A percentile compares a stretch with the other conserved stretches of the same genome.
Conservation (phyloP, 1,140 invertebrate species). For the Berghia stephanieae region DNA sequence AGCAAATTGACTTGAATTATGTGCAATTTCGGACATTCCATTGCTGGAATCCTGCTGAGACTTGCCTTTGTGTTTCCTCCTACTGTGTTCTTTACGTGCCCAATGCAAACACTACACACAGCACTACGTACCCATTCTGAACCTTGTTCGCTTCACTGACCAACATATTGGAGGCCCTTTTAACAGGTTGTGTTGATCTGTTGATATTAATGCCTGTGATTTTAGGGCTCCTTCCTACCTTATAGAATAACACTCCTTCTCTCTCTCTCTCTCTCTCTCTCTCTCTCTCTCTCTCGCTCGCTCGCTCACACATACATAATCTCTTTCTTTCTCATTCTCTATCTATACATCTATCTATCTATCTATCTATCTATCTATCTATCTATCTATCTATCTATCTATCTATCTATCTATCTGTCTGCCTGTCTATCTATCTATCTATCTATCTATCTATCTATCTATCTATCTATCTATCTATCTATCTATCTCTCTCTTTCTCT, state of each 20-base stretch:
- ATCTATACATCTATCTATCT: constrained; percentile 14
- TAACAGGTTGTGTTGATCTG: too few relatives aligned
- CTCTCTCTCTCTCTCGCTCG: neutral
- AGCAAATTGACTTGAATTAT: too few relatives aligned
- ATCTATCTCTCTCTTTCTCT: neutral
- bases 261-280: neutral
- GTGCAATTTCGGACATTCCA: too few relatives aligned
- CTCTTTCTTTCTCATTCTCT: neutral
- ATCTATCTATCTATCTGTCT: neutral
- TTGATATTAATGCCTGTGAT: too few relatives aligned
- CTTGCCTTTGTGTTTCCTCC: too few relatives aligned
- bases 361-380: constrained; percentile 15
- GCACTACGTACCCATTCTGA: too few relatives aligned
- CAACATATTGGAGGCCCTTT: too few relatives aligned
- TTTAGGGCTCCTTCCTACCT: too few relatives aligned
- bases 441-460: neutral
- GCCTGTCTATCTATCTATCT: constrained; percentile 11
- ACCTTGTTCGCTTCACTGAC: too few relatives aligned
- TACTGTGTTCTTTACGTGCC: too few relatives aligned
- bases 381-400: constrained; percentile 14
- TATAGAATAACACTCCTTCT: neutral
- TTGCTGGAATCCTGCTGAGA: too few relatives aligned
- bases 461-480: constrained; percentile 11
- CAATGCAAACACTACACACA: too few relatives aligned
- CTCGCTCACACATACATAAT: neutral